Conservation (phyloP, 2,888 invertebrate genomes). For the Oscheius onirici region DNA sequence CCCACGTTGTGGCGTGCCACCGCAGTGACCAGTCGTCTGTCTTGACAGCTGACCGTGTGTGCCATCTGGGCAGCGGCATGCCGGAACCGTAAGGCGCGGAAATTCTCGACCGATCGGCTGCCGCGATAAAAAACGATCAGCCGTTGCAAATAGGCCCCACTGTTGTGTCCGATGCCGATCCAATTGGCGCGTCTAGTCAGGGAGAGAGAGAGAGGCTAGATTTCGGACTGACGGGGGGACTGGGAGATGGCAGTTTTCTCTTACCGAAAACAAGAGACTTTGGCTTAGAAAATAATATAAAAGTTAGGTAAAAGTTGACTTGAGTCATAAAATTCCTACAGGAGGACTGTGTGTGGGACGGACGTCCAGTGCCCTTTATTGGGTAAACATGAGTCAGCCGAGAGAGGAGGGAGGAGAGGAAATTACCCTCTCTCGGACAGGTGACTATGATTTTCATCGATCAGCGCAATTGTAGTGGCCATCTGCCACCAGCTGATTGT, state of each 20-base stretch:
- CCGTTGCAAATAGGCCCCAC: constrained; percentile 18
- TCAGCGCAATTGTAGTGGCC: not conserved
- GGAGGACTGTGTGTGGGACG: not conserved
- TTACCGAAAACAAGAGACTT: not conserved
- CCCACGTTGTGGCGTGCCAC: too few species aligned
- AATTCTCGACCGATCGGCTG: not conserved
- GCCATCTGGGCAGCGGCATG: not conserved
- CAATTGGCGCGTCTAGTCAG: not conserved
- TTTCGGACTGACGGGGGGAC: not conserved
- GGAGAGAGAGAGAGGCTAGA: not conserved
- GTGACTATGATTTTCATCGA: constrained; percentile 15
- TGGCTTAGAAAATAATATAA: not conserved
- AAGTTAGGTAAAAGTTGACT: not conserved
- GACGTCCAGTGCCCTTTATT: constrained; percentile 9
- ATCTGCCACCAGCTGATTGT: not conserved
- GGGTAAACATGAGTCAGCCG: constrained; percentile 29
- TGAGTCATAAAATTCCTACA: not conserved
- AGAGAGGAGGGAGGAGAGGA: not conserved
- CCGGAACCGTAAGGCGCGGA: constrained; percentile 2
- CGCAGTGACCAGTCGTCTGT: too few species aligned
- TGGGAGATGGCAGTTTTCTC: not conserved
- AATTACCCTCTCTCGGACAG: constrained; percentile 6
- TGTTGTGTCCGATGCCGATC: not conserved
- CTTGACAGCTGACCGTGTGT: too few species aligned
- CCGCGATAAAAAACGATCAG: constrained; percentile 16